Percentiles rank a stretch among this genome's conserved stretches.
These are phyloP conservation scores for Alexandromys fortis DNA, from an alignment of 2,113 vertebrate genomes.

Conservation along the genomic window DNA sequence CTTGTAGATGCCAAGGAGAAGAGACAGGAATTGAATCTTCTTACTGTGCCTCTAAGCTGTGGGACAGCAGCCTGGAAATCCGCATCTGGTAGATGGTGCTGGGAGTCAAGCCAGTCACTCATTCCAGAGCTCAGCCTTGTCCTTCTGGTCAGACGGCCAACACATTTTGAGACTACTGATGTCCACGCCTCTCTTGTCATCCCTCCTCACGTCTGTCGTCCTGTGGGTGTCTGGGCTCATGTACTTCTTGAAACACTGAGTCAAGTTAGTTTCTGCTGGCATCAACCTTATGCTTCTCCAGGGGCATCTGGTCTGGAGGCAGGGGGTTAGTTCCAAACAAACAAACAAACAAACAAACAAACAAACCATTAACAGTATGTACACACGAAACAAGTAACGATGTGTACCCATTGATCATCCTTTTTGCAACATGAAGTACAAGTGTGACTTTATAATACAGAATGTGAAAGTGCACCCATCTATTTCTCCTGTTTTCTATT, in stretches of 20 bases:
- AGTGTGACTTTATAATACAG: background rate
- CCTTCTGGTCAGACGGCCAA: background rate
- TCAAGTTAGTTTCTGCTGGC: background rate
- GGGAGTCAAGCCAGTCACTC: background rate
- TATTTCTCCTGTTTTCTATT: background rate
- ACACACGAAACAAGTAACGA: background rate
- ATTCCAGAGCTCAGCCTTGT: too few relatives aligned
- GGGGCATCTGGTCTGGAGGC: background rate
- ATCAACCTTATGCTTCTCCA: background rate
- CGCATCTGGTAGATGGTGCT: background rate
- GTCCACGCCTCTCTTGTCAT: background rate
- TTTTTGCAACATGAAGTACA: background rate
- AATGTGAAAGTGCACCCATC: background rate
- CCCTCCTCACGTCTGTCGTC: too few relatives aligned
- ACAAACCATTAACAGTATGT: too few relatives aligned
- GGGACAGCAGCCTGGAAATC: background rate
- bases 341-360: background rate
- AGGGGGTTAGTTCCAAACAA: background rate
- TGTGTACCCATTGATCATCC: too few relatives aligned
- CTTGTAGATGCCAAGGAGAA: background rate
- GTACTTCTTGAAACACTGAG: background rate
- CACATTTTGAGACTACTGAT: too few relatives aligned
- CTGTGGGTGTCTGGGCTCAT: background rate
- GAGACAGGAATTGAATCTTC: background rate
- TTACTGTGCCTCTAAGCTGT: background rate